Evolutionary conservation across 2,888 invertebrate species (phyloP).

Genomic region (Drosophila trichaetosa): DNA sequence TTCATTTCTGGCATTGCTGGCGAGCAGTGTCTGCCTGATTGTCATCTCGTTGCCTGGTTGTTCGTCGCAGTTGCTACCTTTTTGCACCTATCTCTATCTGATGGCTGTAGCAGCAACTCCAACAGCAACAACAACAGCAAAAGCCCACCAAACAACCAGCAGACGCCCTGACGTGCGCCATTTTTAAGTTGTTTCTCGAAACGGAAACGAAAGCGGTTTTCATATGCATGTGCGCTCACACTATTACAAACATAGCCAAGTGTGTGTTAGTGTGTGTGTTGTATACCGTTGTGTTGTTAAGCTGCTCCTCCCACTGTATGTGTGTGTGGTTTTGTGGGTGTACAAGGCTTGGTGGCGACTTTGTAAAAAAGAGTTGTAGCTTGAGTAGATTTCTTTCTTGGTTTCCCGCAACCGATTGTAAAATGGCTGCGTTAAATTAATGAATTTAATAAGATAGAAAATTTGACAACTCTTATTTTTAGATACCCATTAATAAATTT

Average conservation of each 20-base stretch:
- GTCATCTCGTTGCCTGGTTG: conserved; percentile 66
- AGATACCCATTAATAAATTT: neutral
- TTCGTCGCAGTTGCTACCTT: conserved; percentile 58
- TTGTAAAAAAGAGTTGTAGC: conserved; percentile 64
- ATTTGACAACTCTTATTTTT: neutral
- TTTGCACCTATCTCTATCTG: conserved; percentile 75
- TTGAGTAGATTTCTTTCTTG: conserved; percentile 58
- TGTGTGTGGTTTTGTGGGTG: conserved; percentile 23
- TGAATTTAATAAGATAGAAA: neutral
- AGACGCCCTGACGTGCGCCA: conserved; percentile 71
- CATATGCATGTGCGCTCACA: conserved; percentile 72
- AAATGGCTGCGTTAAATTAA: conserved; percentile 32
- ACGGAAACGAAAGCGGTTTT: conserved; percentile 82
- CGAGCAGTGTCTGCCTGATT: conserved; percentile 63
- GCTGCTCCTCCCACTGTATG: conserved; percentile 37
- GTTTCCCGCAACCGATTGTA: conserved; percentile 48
- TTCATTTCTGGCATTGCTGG: conserved; percentile 40
- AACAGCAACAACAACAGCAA: conserved; percentile 20
- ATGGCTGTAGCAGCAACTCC: conserved; percentile 54
- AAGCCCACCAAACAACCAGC: conserved; percentile 31
- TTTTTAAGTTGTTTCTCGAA: conserved; percentile 77
- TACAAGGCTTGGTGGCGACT: conserved; percentile 64
- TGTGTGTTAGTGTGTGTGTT: conserved; percentile 17
- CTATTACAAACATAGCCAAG: conserved; percentile 26
- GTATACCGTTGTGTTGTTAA: conserved; percentile 50